Conservation (phyloP, 2,888 invertebrate species). For the Anthoptus insignis region DNA sequence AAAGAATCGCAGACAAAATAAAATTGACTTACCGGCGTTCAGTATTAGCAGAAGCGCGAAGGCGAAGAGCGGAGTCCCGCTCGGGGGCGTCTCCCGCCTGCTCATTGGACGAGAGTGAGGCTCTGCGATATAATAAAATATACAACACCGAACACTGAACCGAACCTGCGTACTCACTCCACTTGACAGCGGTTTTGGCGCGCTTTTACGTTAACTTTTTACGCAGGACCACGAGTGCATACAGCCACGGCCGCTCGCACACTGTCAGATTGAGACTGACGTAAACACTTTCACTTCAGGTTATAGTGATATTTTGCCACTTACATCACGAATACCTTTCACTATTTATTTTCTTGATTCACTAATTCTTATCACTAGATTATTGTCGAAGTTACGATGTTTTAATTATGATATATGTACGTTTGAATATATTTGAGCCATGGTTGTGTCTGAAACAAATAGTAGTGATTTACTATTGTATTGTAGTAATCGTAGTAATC, state of each 20-base stretch:
- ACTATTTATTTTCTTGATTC: slow-evolving; percentile 40
- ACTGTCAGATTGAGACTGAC: slow-evolving; percentile 58
- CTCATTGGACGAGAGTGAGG: slow-evolving; percentile 78
- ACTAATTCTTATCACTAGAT: slow-evolving; percentile 9
- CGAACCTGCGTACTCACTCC: slow-evolving; percentile 57
- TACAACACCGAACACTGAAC: slow-evolving; percentile 64
- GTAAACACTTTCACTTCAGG: slow-evolving; percentile 65
- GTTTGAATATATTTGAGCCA: slow-evolving; percentile 8
- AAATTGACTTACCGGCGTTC: slow-evolving; percentile 73
- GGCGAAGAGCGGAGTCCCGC: slow-evolving; percentile 63
- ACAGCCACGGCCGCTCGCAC: slow-evolving; percentile 43
- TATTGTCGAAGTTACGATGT: slow-evolving; percentile 24
- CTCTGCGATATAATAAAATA: slow-evolving; percentile 61
- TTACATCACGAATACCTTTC: slow-evolving; percentile 62
- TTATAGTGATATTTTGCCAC: slow-evolving; percentile 37
- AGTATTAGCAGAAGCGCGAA: slow-evolving; percentile 66
- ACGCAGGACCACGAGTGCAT: slow-evolving; percentile 52
- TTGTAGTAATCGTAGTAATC: too few relatives aligned
- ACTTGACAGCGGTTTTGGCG: slow-evolving; percentile 41
- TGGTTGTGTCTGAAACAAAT: slow-evolving; percentile 17
- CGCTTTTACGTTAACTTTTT: slow-evolving; percentile 49
- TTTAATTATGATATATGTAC: not conserved
- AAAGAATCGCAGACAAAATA: slow-evolving; percentile 42
- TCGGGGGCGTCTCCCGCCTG: slow-evolving; percentile 76
- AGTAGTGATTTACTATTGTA: too few relatives aligned